A percentile compares a stretch with the other conserved stretches of the same genome.
Evolutionary conservation across 2,113 vertebrate species (phyloP).

Genomic region (Phylloscopus whistleri): DNA sequence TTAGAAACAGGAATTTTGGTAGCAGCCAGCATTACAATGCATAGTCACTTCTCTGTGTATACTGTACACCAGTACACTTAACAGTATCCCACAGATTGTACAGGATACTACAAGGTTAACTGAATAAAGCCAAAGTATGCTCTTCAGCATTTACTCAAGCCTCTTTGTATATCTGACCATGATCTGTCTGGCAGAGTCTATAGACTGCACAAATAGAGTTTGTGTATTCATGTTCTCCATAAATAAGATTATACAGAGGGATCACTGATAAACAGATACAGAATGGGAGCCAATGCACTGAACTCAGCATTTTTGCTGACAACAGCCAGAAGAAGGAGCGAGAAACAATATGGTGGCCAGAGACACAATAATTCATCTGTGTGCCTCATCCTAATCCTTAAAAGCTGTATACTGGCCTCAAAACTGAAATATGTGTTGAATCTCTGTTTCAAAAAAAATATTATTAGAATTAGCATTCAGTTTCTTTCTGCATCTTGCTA

Average conservation of each 20-base stretch:
- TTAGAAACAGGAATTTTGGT: neutral
- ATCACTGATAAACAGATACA: neutral
- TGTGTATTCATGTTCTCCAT: neutral
- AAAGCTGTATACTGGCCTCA: neutral
- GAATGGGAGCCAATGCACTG: neutral
- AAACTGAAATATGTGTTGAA: neutral
- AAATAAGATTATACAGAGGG: neutral
- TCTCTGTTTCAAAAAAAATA: neutral
- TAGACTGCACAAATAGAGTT: neutral
- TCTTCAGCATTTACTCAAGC: neutral
- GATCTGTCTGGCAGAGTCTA: neutral
- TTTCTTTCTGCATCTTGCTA: neutral
- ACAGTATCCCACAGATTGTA: neutral
- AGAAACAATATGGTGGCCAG: neutral
- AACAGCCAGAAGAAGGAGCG: neutral
- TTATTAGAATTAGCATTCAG: constrained; percentile 3
- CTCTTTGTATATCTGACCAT: neutral
- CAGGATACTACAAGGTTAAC: neutral
- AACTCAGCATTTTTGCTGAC: neutral
- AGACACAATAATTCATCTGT: neutral
- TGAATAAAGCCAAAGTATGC: neutral
- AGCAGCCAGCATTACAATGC: neutral
- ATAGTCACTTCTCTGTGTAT: neutral
- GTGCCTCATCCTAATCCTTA: neutral
- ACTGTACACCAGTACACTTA: neutral